A percentile compares a stretch with the other conserved stretches of the same genome.
phyloP scores from a whole-genome alignment of 2,797 vertebrate species.

The Babyrousa celebensis region DNA sequence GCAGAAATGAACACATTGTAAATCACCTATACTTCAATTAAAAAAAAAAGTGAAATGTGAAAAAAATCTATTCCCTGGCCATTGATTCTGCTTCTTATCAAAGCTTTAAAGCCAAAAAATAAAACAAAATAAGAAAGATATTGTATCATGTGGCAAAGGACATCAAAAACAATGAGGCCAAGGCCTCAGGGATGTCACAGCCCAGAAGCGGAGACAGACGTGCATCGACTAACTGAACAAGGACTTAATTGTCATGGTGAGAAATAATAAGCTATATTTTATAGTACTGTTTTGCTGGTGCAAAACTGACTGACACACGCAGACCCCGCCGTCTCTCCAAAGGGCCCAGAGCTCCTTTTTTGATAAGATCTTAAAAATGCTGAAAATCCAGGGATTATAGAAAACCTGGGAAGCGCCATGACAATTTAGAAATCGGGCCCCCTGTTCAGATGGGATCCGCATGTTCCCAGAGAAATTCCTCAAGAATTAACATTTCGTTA shows the following conservation, averaged over 20 bases:
- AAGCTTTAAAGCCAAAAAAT: too few species aligned
- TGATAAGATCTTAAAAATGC: background rate
- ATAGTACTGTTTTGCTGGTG: accelerated
- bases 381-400: background rate
- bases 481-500: background rate
- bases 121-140: background rate
- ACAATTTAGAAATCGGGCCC: background rate
- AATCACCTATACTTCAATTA: too few species aligned
- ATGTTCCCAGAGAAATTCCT: background rate
- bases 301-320: too few species aligned
- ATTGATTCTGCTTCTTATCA: too few species aligned
- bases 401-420: background rate
- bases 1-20: too few species aligned
- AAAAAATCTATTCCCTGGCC: too few species aligned
- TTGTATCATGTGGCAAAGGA: background rate
- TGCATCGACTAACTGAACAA: background rate
- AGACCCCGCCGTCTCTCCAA: accelerated
- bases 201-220: background rate
- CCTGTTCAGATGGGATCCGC: background rate
- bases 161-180: background rate
- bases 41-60: too few species aligned
- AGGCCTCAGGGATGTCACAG: accelerated
- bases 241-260: background rate
- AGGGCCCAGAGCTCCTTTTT: background rate
- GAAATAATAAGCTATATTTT: background rate